Conservation (phyloP, 2,797 vertebrate genomes). For the Squalus acanthias region DNA sequence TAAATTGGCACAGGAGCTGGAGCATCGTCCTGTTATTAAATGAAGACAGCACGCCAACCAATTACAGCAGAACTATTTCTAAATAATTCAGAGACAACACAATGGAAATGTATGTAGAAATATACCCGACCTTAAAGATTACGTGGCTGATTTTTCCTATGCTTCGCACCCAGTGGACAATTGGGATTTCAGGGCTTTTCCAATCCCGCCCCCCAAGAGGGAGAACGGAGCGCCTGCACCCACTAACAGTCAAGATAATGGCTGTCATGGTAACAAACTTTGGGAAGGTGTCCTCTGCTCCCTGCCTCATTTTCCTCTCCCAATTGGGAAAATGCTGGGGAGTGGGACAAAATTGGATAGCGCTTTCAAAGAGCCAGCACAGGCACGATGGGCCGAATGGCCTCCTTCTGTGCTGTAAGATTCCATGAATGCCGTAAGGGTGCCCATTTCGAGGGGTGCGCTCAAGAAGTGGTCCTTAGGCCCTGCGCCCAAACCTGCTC, state of each 20-base stretch:
- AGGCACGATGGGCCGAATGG: not conserved
- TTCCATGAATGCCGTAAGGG: too few species aligned
- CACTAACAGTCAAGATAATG: not conserved
- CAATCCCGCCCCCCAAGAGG: not conserved
- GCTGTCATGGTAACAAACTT: not conserved
- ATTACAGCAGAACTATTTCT: not conserved
- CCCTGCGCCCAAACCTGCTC: not conserved
- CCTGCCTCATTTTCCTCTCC: not conserved
- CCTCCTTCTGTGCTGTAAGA: not conserved
- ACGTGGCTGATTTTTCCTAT: not conserved
- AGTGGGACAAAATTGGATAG: not conserved
- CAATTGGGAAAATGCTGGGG: not conserved
- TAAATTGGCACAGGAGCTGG: not conserved
- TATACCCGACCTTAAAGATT: not conserved
- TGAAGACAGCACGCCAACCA: not conserved
- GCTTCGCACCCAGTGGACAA: not conserved
- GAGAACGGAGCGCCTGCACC: not conserved
- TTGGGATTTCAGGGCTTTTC: not conserved
- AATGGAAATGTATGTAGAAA: not conserved
- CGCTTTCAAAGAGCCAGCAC: not conserved
- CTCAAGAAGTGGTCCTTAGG: too few species aligned
- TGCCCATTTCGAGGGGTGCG: too few species aligned
- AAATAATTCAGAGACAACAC: slow-evolving; percentile 32
- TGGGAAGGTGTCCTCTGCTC: not conserved
- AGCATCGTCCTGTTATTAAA: slow-evolving; percentile 23